Evolutionary conservation across 2,797 vertebrate genomes (phyloP).

Genomic region (Anableps anableps): DNA sequence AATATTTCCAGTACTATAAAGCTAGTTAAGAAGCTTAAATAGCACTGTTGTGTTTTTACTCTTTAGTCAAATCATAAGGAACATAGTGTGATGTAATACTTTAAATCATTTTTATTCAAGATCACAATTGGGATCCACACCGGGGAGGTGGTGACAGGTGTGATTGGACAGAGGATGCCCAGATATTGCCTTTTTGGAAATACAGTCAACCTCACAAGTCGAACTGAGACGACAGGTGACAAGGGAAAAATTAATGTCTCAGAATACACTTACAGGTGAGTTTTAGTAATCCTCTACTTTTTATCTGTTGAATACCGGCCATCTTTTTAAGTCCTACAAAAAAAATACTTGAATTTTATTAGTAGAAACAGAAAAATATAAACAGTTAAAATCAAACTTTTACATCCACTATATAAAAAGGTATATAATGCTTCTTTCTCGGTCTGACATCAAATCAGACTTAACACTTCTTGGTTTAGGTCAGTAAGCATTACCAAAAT

Average conservation of each 20-base stretch:
- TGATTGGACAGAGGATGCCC: constrained; percentile 98
- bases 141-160: constrained; percentile 98
- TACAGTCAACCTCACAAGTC: constrained; percentile 97
- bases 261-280: constrained; percentile 95
- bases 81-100: not conserved
- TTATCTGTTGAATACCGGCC: not conserved
- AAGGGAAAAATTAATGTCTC: constrained; percentile 97
- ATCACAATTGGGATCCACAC: constrained; percentile 99
- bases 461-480: not conserved
- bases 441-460: too few relatives aligned
- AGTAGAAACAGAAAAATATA: not conserved
- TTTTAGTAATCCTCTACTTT: not conserved
- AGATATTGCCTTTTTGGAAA: constrained; percentile 98
- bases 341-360: not conserved
- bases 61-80: constrained; percentile 4
- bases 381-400: not conserved
- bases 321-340: not conserved
- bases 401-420: not conserved
- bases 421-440: too few relatives aligned
- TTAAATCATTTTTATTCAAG: constrained; percentile 68
- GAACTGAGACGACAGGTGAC: constrained; percentile 97
- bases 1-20: not conserved
- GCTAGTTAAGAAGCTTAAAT: not conserved
- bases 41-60: constrained; percentile 13
- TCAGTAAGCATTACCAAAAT: not conserved